A percentile compares a stretch with the other conserved stretches of the same genome.
Evolutionary conservation across 2,888 invertebrate genomes (phyloP).

Genomic region (Chelonus formosanus): DNA sequence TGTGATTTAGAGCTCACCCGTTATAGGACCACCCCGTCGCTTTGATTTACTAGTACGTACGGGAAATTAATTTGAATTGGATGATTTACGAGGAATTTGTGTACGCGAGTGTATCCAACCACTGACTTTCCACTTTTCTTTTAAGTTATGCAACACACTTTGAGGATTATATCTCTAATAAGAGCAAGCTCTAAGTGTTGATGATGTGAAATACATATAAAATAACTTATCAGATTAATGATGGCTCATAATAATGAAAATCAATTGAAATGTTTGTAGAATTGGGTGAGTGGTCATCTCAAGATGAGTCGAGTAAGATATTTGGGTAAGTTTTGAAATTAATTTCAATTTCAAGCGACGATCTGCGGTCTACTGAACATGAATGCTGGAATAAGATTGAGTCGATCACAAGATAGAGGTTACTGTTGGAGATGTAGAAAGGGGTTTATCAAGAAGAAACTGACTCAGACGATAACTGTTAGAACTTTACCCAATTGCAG

Average conservation of each 20-base stretch:
- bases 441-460: slow-evolving; percentile 1
- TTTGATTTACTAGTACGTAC: slow-evolving; percentile 52
- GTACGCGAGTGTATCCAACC: slow-evolving; percentile 33
- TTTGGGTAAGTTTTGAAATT: slow-evolving; percentile 49
- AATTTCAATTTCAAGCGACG: slow-evolving; percentile 59
- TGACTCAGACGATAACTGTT: not conserved
- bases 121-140: slow-evolving; percentile 26
- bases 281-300: slow-evolving; percentile 26
- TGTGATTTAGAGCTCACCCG: slow-evolving; percentile 51
- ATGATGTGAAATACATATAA: not conserved
- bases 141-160: slow-evolving; percentile 7
- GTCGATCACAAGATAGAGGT: slow-evolving; percentile 46
- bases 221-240: too few species aligned
- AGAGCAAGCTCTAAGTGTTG: slow-evolving; percentile 6
- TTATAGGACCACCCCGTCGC: slow-evolving; percentile 37
- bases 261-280: slow-evolving; percentile 5
- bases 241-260: too few species aligned
- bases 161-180: not conserved
- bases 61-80: slow-evolving; percentile 62
- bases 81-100: slow-evolving; percentile 59
- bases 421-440: slow-evolving; percentile 33
- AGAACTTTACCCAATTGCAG: too few species aligned
- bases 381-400: slow-evolving; percentile 58
- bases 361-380: slow-evolving; percentile 52
- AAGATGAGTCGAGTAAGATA: slow-evolving; percentile 22